Conservation (phyloP, 1,140 invertebrate genomes). For the Microplitis mediator region DNA sequence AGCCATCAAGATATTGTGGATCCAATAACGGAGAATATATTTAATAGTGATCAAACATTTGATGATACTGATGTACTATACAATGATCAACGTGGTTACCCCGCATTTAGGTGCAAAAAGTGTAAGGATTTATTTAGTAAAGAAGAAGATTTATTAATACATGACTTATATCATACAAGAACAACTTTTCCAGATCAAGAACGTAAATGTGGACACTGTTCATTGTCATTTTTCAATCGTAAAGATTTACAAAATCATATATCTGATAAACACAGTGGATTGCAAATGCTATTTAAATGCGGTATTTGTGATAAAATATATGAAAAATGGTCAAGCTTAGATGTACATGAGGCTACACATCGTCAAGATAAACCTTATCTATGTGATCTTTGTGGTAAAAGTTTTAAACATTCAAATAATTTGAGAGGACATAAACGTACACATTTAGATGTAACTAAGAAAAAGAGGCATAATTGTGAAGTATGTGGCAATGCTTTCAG, state of each 20-base stretch:
- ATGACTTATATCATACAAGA: constrained; percentile 1
- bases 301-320: constrained; percentile 47
- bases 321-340: constrained; percentile 49
- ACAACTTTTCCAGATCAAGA: constrained; percentile 14
- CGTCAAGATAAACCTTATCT: constrained; percentile 52
- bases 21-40: background rate
- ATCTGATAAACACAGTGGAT: constrained; percentile 39
- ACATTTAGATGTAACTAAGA: constrained; percentile 48
- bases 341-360: constrained; percentile 54
- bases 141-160: constrained; percentile 9
- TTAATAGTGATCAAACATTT: background rate
- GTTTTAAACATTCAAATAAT: constrained; percentile 62
- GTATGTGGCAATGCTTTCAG: constrained; percentile 49
- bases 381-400: constrained; percentile 62
- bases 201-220: constrained; percentile 50
- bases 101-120: background rate
- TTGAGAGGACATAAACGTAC: constrained; percentile 55
- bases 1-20: background rate
- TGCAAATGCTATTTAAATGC: constrained; percentile 43
- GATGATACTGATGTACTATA: background rate
- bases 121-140: constrained; percentile 2
- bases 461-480: constrained; percentile 48
- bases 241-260: constrained; percentile 49
- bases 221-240: constrained; percentile 35
- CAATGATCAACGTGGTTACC: background rate